Conservation (phyloP, 2,888 invertebrate species). For the Teinopalpus imperialis region DNA sequence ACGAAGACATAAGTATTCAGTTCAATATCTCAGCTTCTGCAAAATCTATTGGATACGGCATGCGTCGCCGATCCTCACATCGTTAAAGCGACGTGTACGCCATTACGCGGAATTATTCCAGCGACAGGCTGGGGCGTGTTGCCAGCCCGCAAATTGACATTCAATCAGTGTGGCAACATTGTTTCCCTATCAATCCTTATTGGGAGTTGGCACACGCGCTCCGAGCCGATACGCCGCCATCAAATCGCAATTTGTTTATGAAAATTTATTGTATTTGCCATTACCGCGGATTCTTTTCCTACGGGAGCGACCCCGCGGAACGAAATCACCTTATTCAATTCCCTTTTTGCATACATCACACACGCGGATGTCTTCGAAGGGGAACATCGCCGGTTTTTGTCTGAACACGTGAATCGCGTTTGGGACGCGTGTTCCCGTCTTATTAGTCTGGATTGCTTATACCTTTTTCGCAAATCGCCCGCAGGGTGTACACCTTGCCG, state of each 20-base stretch:
- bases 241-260: slow-evolving; percentile 82
- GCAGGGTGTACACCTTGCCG: slow-evolving; percentile 40
- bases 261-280: slow-evolving; percentile 82
- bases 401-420: slow-evolving; percentile 80
- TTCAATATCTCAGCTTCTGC: slow-evolving; percentile 17
- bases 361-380: slow-evolving; percentile 65
- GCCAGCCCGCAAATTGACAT: slow-evolving; percentile 69
- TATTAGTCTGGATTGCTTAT: slow-evolving; percentile 76
- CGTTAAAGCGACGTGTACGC: slow-evolving; percentile 69
- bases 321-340: slow-evolving; percentile 82
- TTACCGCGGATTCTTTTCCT: slow-evolving; percentile 79
- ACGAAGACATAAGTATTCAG: slow-evolving; percentile 24
- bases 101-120: slow-evolving; percentile 64
- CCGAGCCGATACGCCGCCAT: slow-evolving; percentile 66
- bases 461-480: slow-evolving; percentile 69
- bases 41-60: slow-evolving; percentile 33
- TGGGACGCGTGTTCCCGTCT: slow-evolving; percentile 73
- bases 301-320: slow-evolving; percentile 74
- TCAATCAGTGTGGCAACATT: slow-evolving; percentile 79
- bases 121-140: slow-evolving; percentile 40
- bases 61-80: slow-evolving; percentile 54
- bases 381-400: slow-evolving; percentile 68
- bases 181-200: slow-evolving; percentile 81
- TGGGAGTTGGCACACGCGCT: slow-evolving; percentile 70
- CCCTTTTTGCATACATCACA: slow-evolving; percentile 82